Evolutionary conservation across 1,140 invertebrate species (phyloP), one percentile per base, ranked within the genome.

Genomic region (Choristoneura fumiferana): DNA sequence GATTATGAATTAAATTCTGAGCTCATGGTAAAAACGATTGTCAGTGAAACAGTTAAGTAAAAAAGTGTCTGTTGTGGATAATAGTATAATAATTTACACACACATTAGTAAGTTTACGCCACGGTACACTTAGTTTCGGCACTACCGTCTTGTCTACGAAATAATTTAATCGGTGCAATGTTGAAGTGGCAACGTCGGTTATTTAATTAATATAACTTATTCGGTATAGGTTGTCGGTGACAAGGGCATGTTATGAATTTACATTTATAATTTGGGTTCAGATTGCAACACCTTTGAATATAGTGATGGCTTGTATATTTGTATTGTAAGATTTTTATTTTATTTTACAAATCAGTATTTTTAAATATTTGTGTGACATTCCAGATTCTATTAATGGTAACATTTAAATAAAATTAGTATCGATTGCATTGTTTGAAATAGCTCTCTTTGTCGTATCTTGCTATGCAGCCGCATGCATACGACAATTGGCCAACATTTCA

Each of bases 331-430:
- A 29, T 29, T 29, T 29, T 81, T 69, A 78, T 79, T 72, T 83
- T 81, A 68, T 77, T 77, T 82, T 80, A 84, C 76, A 81, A 76
- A 88, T 86, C 85, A 88, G 85, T 88, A 88, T 88, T 88, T 71
- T 82, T 81, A 29, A 76, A 83, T 78, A 79, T 73, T 78, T 84
- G 83, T 81, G 82, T 85, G 85, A 88, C 85, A 88, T 88, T 88
- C 85, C 85, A 88, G 80, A 76, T 78, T 76, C 76, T 81, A 67
- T 76, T 67, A 62, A 76, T 62, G 67, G 64, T 76, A 65, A 75
- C 58, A 57, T 45, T 62, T 71, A 55, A 71, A 43, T 49, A 37
- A 58, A 62, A 60, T 62, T 64, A 64, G 36, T 65, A 63, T 69
- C 56, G 64, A 67, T 71, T 72, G 70, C 59, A 56, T 70, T 56